Percentiles rank a stretch among this genome's conserved stretches.
These are phyloP conservation scores for Rhagologus leucostigma DNA, from an alignment of 2,113 vertebrate species.

Conservation along the genomic window DNA sequence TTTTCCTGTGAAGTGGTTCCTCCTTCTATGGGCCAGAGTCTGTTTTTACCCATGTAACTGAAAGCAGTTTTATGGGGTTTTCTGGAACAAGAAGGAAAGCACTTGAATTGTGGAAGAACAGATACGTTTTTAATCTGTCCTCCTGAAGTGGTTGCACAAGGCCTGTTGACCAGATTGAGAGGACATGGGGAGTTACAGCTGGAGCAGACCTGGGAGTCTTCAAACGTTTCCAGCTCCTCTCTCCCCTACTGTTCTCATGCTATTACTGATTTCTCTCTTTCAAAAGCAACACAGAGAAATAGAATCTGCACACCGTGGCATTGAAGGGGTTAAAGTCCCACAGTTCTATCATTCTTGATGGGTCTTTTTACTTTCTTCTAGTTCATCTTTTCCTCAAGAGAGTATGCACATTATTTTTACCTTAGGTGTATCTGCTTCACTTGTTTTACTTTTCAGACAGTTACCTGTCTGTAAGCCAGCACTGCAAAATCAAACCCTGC, in stretches of 20 bases:
- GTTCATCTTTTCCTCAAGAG: background rate
- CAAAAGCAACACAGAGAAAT: background rate
- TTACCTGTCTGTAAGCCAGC: conserved; percentile 55
- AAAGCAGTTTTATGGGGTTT: background rate
- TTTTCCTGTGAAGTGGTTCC: background rate
- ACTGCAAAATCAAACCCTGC: conserved; percentile 51
- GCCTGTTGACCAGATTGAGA: background rate
- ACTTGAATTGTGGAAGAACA: background rate
- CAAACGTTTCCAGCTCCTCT: background rate
- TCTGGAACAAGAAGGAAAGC: background rate
- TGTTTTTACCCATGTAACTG: background rate
- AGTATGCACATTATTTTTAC: conserved; percentile 28
- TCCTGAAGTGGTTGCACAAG: background rate
- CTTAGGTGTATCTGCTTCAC: conserved; percentile 25
- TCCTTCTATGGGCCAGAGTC: background rate
- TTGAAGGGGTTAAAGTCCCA: background rate
- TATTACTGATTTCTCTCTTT: background rate
- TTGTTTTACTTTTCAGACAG: conserved; percentile 51
- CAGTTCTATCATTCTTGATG: background rate
- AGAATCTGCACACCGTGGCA: accelerated
- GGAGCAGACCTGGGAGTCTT: background rate
- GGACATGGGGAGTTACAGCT: background rate
- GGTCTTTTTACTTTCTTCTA: conserved; percentile 4
- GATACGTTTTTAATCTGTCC: background rate
- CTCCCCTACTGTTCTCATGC: background rate